Evolutionary conservation across 2,888 invertebrate genomes (phyloP).

Genomic region (Elgonia sp.): DNA sequence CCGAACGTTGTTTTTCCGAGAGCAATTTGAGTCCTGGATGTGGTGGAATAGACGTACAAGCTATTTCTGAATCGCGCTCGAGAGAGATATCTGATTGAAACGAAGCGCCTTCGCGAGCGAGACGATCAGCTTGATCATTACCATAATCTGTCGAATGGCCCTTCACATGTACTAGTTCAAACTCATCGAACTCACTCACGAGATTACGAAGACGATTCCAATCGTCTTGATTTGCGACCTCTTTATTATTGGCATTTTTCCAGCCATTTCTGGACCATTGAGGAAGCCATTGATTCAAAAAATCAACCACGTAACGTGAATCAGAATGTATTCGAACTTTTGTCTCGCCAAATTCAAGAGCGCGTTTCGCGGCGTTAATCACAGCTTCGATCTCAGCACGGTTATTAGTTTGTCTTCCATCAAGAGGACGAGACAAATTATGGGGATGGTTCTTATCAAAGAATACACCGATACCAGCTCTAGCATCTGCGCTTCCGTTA

Average conservation of each 20-base stretch:
- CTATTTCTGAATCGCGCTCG: too few relatives aligned
- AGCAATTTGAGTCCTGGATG: too few relatives aligned
- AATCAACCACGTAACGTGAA: slow-evolving; percentile 13
- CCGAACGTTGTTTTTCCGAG: too few relatives aligned
- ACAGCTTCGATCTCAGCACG: neutral
- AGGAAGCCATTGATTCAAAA: neutral
- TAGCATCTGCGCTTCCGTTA: neutral
- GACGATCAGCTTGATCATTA: too few relatives aligned
- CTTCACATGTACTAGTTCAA: neutral
- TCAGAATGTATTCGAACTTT: slow-evolving; percentile 10
- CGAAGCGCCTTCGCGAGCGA: too few relatives aligned
- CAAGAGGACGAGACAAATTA: too few relatives aligned
- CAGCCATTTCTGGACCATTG: slow-evolving; percentile 21
- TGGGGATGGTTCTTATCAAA: neutral
- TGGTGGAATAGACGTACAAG: too few relatives aligned
- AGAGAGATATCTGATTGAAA: too few relatives aligned
- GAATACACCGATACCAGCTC: neutral
- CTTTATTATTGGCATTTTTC: slow-evolving; percentile 15
- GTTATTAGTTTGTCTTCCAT: neutral
- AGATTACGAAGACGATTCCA: neutral
- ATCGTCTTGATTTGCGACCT: slow-evolving; percentile 2
- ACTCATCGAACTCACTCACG: neutral
- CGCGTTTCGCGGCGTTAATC: neutral
- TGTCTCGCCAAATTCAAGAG: neutral
- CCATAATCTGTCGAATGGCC: too few relatives aligned